Evolutionary conservation across 2,888 invertebrate species (phyloP), one percentile per base, ranked within the genome.

Genomic region (Heliothis peltigera): DNA sequence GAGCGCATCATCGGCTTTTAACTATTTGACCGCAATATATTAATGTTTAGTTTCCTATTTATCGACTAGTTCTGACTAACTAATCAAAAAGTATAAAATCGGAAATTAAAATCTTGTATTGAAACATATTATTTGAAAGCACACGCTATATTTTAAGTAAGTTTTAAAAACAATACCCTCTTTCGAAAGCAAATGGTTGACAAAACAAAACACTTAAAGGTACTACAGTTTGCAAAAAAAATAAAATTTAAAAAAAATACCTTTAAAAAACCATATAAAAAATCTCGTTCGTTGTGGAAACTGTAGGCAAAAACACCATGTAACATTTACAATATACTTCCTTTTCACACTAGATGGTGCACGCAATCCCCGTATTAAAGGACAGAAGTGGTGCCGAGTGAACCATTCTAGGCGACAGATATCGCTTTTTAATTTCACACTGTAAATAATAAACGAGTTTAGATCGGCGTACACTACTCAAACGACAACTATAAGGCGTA

Each of bases 351-450:
- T 66, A 55, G 61, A 55, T 55, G 53, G 59, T 52, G 79, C 89
- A 88, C 88, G 89, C 89, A 79, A 89, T 79, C 64, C 63, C 52
- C 62, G 71, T 81, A 83, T 87, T 84, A 86, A 81, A 83, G 82
- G 70, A 75, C 76, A 74, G 57, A 46, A 53, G 62, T 69, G 44
- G 65, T 64, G 60, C 44, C 53, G 43, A 69, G 57, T 70, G 65
- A 62, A 32, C 64, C 56, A 68, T 70, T 68, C 74, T 70, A 55
- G 64, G 35, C 53, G 56, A 18, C 56, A 67, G 32, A 67, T 48
- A 51, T 49, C 15, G 62, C 64, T 73, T 75, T 73, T 61, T 67
- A 64, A 70, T 64, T 58, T 69, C 64, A 70, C 63, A 60, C 59
- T 15, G 58, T 75, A 57, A 64, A 65, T 67, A 66, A 68, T 83